These are phyloP conservation scores for Manduca sexta DNA, from an alignment of 1,140 invertebrate genomes.

Conservation along the genomic window DNA sequence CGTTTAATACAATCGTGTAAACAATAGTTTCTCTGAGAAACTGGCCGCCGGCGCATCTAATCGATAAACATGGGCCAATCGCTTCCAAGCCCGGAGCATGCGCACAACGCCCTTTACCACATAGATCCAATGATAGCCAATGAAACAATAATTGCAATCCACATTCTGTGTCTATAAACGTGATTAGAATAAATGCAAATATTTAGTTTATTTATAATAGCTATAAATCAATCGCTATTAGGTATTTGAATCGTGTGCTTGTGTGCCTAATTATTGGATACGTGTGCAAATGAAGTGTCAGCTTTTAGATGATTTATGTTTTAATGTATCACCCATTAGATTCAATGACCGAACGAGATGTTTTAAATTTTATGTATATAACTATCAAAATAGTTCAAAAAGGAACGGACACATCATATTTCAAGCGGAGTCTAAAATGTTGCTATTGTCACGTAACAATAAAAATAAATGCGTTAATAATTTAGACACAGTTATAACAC, in stretches of 20 bases:
- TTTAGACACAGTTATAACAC: too few species aligned
- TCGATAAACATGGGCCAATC: constrained; percentile 46
- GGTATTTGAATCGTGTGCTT: neutral
- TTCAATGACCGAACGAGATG: too few species aligned
- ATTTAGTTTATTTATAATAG: neutral
- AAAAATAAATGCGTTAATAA: too few species aligned
- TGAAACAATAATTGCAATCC: neutral
- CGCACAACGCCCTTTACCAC: constrained; percentile 5
- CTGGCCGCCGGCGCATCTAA: constrained; percentile 38
- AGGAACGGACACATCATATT: too few species aligned
- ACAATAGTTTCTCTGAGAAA: constrained; percentile 28
- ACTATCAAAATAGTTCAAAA: too few species aligned
- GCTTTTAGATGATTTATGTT: too few species aligned
- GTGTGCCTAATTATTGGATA: neutral
- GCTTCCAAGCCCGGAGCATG: constrained; percentile 22
- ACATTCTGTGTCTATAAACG: too few species aligned
- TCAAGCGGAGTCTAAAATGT: too few species aligned
- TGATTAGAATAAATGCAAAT: neutral
- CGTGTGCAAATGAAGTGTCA: too few species aligned
- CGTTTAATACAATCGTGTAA: constrained; percentile 12
- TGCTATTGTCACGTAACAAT: too few species aligned
- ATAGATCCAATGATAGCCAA: neutral
- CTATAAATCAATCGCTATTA: constrained; percentile 1
- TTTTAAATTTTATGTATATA: too few species aligned
- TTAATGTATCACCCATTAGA: too few species aligned